Evolutionary conservation across 2,888 invertebrate genomes (phyloP), one percentile per base, ranked within the genome.

Genomic region (Apotomis betuletana): DNA sequence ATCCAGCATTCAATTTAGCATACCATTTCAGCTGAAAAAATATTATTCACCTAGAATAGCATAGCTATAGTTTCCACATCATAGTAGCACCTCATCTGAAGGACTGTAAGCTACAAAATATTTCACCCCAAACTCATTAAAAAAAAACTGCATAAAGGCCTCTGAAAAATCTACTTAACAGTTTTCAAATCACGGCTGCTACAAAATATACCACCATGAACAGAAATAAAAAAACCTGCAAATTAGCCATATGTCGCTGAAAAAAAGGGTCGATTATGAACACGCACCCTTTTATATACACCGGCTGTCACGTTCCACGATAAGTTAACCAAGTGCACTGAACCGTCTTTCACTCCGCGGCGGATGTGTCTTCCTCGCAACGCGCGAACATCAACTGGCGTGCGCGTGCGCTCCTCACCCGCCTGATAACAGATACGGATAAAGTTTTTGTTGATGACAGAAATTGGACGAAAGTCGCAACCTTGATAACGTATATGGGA

Each of bases 371-470:
- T 88, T 91, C 91, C 86, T 86, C 85, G 81, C 89, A 85, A 81
- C 91, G 92, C 89, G 84, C 92, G 89, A 87, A 80, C 92, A 92
- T 92, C 92, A 91, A 92, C 92, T 92, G 92, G 80, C 80, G 76
- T 74, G 83, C 84, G 86, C 84, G 77, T 81, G 86, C 87, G 84
- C 83, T 78, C 80, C 77, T 75, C 78, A 79, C 81, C 78, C 82
- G 83, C 74, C 84, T 90, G 91, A 92, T 92, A 91, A 91, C 87
- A 87, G 88, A 91, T 90, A 90, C 83, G 84, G 86, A 87, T 88
- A 87, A 87, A 81, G 83, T 82, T 84, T 78, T 64, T 64, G 64
- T 44, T 83, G 79, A 82, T 60, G 79, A 84, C 81, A 78, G 80
- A 81, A 83, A 74, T 75, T 74, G 59, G 65, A 77, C 74, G 71